A percentile compares a stretch with the other conserved stretches of the same genome.
Evolutionary conservation across 2,888 invertebrate genomes (phyloP).

Genomic region (Crioceris asparagi): DNA sequence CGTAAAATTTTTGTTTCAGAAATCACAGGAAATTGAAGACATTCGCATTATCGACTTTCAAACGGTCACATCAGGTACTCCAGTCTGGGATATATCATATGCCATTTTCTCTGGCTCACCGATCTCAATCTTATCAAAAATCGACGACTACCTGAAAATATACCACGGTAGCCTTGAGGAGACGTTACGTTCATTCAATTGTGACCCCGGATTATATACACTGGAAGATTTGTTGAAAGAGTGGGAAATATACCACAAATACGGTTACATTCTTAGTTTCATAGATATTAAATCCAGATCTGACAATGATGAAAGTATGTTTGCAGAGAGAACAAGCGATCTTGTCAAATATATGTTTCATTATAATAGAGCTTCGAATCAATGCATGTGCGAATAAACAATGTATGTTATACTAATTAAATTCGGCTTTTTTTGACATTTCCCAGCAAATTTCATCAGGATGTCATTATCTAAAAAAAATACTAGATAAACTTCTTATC

Average conservation of each 20-base stretch:
- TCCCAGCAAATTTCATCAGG: too few species aligned
- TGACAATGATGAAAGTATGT: too few species aligned
- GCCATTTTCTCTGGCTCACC: constrained; percentile 1
- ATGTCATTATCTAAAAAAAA: too few species aligned
- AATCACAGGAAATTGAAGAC: not conserved
- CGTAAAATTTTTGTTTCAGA: not conserved
- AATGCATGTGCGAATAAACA: too few species aligned
- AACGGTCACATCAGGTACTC: not conserved
- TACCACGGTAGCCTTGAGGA: constrained; percentile 8
- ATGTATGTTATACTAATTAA: too few species aligned
- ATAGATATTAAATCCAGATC: too few species aligned
- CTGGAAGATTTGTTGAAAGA: constrained; percentile 6
- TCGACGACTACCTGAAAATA: constrained; percentile 9
- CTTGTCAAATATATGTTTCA: too few species aligned
- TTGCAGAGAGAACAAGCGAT: too few species aligned
- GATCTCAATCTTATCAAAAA: constrained; percentile 3
- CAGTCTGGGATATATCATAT: not conserved
- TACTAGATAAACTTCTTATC: too few species aligned
- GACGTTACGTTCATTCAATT: constrained; percentile 1
- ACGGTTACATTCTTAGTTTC: too few species aligned
- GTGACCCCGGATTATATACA: constrained; percentile 3
- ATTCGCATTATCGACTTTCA: not conserved
- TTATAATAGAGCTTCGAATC: too few species aligned
- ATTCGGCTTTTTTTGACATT: too few species aligned
- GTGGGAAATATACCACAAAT: constrained; percentile 8